Conservation (phyloP, 2,888 invertebrate species). For the Cancer borealis region DNA sequence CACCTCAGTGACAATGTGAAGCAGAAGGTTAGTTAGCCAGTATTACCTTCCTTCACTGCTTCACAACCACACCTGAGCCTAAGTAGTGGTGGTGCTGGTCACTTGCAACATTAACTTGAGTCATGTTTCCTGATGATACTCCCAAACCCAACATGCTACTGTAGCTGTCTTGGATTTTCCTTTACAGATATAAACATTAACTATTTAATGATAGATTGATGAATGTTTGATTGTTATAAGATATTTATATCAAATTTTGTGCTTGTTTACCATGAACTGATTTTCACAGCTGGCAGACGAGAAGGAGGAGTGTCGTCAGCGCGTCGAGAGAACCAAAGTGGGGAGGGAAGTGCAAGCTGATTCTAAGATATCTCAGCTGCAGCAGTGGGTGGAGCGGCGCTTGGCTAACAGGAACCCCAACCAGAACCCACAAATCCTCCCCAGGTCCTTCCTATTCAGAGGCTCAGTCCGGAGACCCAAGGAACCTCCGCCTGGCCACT, state of each 20-base stretch:
- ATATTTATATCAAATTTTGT: neutral
- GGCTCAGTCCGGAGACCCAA: conserved; percentile 54
- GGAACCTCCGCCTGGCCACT: conserved; percentile 63
- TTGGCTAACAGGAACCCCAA: conserved; percentile 32
- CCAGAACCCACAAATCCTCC: conserved; percentile 25
- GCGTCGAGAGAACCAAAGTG: conserved; percentile 55
- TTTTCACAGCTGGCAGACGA: conserved; percentile 66
- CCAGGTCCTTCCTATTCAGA: conserved; percentile 56
- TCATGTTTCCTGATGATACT: too few relatives aligned
- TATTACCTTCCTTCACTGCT: too few relatives aligned
- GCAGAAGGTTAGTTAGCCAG: conserved; percentile 79
- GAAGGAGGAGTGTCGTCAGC: conserved; percentile 74
- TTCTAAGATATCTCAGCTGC: conserved; percentile 45
- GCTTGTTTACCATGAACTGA: neutral
- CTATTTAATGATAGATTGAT: neutral
- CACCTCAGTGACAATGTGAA: conserved; percentile 82
- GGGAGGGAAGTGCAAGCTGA: conserved; percentile 57
- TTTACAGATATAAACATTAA: neutral
- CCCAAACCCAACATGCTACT: too few relatives aligned
- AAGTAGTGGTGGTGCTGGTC: too few relatives aligned
- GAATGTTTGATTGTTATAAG: neutral
- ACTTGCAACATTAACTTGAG: too few relatives aligned
- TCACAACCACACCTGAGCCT: too few relatives aligned
- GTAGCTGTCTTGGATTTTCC: too few relatives aligned
- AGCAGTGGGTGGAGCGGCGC: conserved; percentile 74